These are phyloP conservation scores for Callyntrura guangdongensis DNA, from an alignment of 2,888 invertebrate genomes.

Conservation along the genomic window DNA sequence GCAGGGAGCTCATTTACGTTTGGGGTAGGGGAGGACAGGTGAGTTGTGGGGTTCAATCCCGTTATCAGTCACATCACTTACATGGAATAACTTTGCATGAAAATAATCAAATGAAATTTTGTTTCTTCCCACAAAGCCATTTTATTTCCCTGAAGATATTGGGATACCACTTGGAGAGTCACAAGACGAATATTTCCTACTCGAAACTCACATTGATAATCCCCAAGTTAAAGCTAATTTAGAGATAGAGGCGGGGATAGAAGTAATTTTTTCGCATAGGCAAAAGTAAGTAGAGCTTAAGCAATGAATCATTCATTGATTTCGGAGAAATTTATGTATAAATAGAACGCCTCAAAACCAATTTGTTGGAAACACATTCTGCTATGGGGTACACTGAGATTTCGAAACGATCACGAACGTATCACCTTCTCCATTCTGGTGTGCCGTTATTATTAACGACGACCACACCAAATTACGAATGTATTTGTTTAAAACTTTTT, in stretches of 20 bases:
- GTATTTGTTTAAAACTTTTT: too few relatives aligned
- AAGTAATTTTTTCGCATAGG: slow-evolving; percentile 65
- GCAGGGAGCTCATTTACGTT: slow-evolving; percentile 70
- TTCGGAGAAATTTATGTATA: background rate
- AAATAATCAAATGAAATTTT: too few relatives aligned
- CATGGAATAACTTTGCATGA: too few relatives aligned
- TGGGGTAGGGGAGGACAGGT: slow-evolving; percentile 70
- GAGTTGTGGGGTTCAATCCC: background rate
- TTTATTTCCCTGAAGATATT: slow-evolving; percentile 75
- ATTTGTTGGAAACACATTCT: too few relatives aligned
- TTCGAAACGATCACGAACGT: too few relatives aligned
- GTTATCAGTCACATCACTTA: background rate
- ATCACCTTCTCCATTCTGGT: too few relatives aligned
- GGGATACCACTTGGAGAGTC: slow-evolving; percentile 73
- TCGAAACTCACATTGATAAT: slow-evolving; percentile 76
- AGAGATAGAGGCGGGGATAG: slow-evolving; percentile 68
- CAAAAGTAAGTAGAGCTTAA: slow-evolving; percentile 52
- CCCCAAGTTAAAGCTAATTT: slow-evolving; percentile 47
- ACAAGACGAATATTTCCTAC: slow-evolving; percentile 56
- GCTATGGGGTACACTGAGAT: too few relatives aligned
- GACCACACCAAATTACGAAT: too few relatives aligned
- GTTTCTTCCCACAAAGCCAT: slow-evolving; percentile 47
- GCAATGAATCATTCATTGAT: background rate
- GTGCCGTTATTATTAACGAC: too few relatives aligned
- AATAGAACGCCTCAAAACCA: background rate